These are phyloP conservation scores for Microplitis mediator DNA, from an alignment of 1,140 invertebrate genomes.

Conservation along the genomic window DNA sequence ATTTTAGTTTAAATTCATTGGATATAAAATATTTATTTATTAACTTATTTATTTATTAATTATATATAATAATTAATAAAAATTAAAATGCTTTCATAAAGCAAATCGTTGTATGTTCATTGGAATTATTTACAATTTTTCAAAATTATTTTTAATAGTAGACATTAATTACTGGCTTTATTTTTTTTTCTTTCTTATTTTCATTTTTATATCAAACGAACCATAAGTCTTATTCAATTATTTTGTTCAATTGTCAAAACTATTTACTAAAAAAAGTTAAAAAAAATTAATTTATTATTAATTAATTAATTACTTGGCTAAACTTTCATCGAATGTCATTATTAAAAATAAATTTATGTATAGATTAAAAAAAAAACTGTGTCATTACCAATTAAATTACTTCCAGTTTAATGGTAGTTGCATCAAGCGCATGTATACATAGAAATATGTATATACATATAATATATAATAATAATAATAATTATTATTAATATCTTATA, in stretches of 20 bases:
- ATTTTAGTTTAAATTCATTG: conserved; percentile 23
- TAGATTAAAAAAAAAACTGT: too few species aligned
- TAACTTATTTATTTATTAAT: neutral
- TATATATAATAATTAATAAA: conserved; percentile 20
- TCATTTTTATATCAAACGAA: too few species aligned
- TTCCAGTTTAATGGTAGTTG: neutral
- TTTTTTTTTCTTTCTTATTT: too few species aligned
- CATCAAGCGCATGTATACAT: conserved; percentile 33
- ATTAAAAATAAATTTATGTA: neutral
- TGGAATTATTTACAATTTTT: too few species aligned
- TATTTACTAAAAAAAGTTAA: too few species aligned
- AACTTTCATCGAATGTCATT: too few species aligned
- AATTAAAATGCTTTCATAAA: neutral
- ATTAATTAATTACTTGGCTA: neutral
- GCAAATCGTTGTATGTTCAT: neutral
- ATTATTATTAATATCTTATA: too few species aligned
- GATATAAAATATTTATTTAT: conserved; percentile 27
- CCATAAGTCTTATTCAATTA: too few species aligned
- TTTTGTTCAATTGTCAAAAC: too few species aligned
- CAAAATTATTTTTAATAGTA: too few species aligned
- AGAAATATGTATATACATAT: conserved; percentile 39
- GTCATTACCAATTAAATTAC: neutral
- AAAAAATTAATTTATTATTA: neutral
- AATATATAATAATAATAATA: neutral
- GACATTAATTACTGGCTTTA: too few species aligned